Percentiles rank a stretch among this genome's conserved stretches.
Evolutionary conservation across 2,888 invertebrate genomes (phyloP).

Genomic region (Ennomos erosarius): DNA sequence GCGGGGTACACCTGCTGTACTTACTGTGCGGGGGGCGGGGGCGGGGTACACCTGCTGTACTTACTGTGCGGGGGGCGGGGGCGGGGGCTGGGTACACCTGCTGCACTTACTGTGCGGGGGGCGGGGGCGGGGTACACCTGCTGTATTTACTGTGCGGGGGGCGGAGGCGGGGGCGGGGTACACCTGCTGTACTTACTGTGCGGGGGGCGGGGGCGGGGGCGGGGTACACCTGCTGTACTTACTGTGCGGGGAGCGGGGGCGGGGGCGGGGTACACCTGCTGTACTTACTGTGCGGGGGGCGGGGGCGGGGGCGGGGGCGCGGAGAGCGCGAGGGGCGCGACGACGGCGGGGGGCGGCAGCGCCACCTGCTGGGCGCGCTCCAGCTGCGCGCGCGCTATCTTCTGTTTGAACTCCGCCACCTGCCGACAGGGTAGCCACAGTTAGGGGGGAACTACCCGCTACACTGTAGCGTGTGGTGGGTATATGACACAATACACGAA

Average conservation of each 20-base stretch:
- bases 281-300: slow-evolving; percentile 36
- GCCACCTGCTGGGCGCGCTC: slow-evolving; percentile 59
- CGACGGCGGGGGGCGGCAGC: slow-evolving; percentile 49
- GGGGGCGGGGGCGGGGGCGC: slow-evolving; percentile 17
- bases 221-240: too few relatives aligned
- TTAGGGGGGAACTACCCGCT: background rate
- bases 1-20: too few relatives aligned
- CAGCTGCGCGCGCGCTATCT: slow-evolving; percentile 73
- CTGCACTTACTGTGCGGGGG: too few relatives aligned
- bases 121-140: too few relatives aligned
- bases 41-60: too few relatives aligned
- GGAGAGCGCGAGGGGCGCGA: slow-evolving; percentile 39
- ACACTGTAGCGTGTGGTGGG: too few relatives aligned
- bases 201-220: slow-evolving; percentile 30
- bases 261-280: slow-evolving; percentile 17
- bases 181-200: background rate
- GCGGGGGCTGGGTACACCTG: too few relatives aligned
- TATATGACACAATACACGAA: too few relatives aligned
- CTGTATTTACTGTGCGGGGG: too few relatives aligned
- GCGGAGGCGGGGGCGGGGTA: background rate
- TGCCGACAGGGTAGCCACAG: slow-evolving; percentile 31
- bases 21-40: too few relatives aligned
- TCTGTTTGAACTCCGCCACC: slow-evolving; percentile 80
- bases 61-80: too few relatives aligned
- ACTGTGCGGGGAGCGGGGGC: too few relatives aligned